Conservation (phyloP, 2,113 vertebrate genomes). For the Caranx melampygus region DNA sequence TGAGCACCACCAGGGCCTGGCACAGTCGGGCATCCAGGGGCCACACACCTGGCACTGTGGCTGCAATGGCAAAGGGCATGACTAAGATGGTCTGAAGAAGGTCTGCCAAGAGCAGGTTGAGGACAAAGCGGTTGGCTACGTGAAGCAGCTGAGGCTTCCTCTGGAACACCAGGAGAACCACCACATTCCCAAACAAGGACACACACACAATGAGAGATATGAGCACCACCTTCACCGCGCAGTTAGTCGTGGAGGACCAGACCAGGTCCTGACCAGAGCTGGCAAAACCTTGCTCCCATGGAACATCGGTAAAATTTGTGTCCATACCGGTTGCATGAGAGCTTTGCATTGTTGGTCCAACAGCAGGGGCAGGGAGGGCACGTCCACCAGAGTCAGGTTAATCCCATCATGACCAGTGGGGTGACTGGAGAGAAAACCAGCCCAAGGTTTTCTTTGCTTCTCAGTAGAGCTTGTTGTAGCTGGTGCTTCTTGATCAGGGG, state of each 20-base stretch:
- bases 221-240: constrained; percentile 85
- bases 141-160: constrained; percentile 91
- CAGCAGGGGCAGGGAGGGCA: constrained; percentile 28
- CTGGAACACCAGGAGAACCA: constrained; percentile 89
- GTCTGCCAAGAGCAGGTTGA: constrained; percentile 90
- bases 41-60: constrained; percentile 87
- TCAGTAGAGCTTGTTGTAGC: not conserved
- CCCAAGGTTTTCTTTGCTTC: constrained; percentile 7
- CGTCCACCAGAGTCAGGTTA: constrained; percentile 52
- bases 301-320: constrained; percentile 72
- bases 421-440: constrained; percentile 22
- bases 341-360: constrained; percentile 69
- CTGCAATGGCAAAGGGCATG: constrained; percentile 90
- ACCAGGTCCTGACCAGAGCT: not conserved
- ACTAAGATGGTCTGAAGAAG: constrained; percentile 89
- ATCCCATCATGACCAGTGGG: constrained; percentile 54
- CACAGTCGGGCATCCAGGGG: constrained; percentile 88
- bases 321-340: constrained; percentile 45
- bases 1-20: constrained; percentile 88
- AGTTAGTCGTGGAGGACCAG: constrained; percentile 75
- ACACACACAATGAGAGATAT: constrained; percentile 85
- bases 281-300: constrained; percentile 64
- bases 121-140: constrained; percentile 91
- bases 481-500: not conserved
- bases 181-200: constrained; percentile 88